Base-by-base conservation (phyloP, 2,888 invertebrate genomes). In the Malthinus flaveolus region DNA sequence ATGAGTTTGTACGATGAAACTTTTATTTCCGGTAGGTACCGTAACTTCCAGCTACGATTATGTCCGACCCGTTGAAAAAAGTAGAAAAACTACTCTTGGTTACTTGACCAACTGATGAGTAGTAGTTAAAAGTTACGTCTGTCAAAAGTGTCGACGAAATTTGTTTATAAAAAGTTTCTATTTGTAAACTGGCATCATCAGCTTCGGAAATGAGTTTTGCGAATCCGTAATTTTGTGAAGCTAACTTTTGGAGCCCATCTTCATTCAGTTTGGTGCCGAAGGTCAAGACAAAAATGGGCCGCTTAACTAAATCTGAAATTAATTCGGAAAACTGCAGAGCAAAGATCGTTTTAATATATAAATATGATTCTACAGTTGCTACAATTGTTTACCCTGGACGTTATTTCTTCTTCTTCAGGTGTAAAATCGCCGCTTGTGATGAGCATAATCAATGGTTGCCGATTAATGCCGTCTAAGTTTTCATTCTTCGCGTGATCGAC, bases 31-130 rank as follows among this genome's bases (percentile, higher is more conserved):
- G 11, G n/a, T 7, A 6, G 7, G 13, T 32, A 47, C 57, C 54
- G 8, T 74, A 56, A 57, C 75, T 75, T 0, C 86, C 86, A 1
- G 84, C 83, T 23, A 86, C 82, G 48, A 85, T 81, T 44, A 83
- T 68, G 73, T 86, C 86, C 0, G 82, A 80, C 10, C 86, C 86
- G 1, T 75, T 75, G 73, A 84, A 85, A 68, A 79, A 80, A 8
- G 82, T 80, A 51, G 79, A 79, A 77, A 84, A 84, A 58, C 75
- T 71, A 61, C 76, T 73, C 68, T 79, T 77, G 1, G 84, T 85
- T 7, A 62, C 1, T 54, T 31, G 64, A 46, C 66, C 81, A 81
- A 35, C 70, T 66, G 57, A 82, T 76, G 3, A 39, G 6, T 39
- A 12, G 3, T 15, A 39, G 4, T 13, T 39, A 15, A 13, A 13